Evolutionary conservation across 2,113 vertebrate species (phyloP), one percentile per base, ranked within the genome.

Genomic region (Nymphicus hollandicus): DNA sequence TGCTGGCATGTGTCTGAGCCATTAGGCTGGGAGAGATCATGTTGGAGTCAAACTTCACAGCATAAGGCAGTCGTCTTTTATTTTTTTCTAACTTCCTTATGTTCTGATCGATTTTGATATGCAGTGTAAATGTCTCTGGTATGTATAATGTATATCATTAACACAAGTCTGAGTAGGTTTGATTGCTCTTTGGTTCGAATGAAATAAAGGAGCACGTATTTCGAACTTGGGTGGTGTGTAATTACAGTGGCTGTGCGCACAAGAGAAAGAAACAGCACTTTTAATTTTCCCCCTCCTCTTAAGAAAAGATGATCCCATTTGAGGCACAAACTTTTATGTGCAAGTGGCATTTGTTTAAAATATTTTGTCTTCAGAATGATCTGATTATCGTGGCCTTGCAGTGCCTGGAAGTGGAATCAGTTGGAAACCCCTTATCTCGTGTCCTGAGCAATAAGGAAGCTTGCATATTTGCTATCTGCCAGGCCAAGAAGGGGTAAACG

Each of bases 121-220:
- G 87, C 72, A 66, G 35, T 31, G 92, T 82, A 95, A 93, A 95
- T 68, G 76, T 79, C 81, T 82, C 68, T 89, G 82, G 56, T 70
- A 88, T 1, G 5, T 73, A 43, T 43, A 53, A 65, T 46, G 39
- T 89, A 49, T 55, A 73, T 55, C 14, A 82, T 93, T 95, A 96
- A 84, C 74, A 94, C 61, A 43, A 92, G 52, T 44, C 89, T 94
- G 76, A 55, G 49, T 92, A 60, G 71, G 49, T 91, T 87, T 94
- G 74, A 82, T 92, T 95, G 68, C 64, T 95, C 53, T 81, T 91
- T n/a, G 49, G 76, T 94, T 82, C 91, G 71, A 92, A 93, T 5
- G 53, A 93, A 94, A 89, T 60, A 78, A 82, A 87, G 41, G 73
- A 87, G 60, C 9, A 25, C 4, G 1, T 73, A 41, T 88, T 96